These are phyloP conservation scores for Oncorhynchus kisutch DNA, from an alignment of 2,113 vertebrate genomes.

Conservation along the genomic window DNA sequence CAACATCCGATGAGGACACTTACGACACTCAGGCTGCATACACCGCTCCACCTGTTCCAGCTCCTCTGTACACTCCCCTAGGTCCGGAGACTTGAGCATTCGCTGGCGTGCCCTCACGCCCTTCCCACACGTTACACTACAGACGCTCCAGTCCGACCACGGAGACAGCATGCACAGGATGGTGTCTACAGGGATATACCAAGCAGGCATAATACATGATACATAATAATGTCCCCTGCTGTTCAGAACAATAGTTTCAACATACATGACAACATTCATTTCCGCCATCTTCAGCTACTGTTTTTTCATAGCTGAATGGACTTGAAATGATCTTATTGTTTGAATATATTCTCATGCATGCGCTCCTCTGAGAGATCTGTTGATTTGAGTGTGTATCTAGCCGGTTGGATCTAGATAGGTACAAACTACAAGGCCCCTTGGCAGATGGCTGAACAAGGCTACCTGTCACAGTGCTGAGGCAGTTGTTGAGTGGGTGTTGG, in stretches of 20 bases:
- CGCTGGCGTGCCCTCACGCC: constrained; percentile 85
- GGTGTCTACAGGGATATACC: constrained; percentile 71
- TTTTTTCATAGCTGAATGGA: too few species aligned
- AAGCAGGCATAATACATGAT: background rate
- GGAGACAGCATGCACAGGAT: constrained; percentile 88
- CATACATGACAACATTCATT: background rate
- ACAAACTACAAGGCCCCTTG: background rate
- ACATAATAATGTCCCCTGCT: background rate
- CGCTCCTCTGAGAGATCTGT: too few species aligned
- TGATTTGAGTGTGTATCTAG: too few species aligned
- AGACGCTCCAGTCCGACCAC: constrained; percentile 94
- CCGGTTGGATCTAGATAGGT: too few species aligned
- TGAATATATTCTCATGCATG: too few species aligned
- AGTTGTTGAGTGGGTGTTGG: background rate
- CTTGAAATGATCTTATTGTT: too few species aligned
- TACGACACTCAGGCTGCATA: constrained; percentile 94
- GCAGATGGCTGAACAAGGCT: too few species aligned
- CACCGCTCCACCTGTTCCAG: constrained; percentile 92
- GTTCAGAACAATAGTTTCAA: background rate
- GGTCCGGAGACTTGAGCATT: constrained; percentile 91
- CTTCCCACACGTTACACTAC: constrained; percentile 89
- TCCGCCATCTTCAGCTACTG: too few species aligned
- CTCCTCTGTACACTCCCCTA: constrained; percentile 86
- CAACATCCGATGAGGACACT: constrained; percentile 55
- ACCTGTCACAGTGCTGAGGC: too few species aligned